Evolutionary conservation across 2,888 invertebrate genomes (phyloP).

Genomic region (Alviniconcha strummeri): DNA sequence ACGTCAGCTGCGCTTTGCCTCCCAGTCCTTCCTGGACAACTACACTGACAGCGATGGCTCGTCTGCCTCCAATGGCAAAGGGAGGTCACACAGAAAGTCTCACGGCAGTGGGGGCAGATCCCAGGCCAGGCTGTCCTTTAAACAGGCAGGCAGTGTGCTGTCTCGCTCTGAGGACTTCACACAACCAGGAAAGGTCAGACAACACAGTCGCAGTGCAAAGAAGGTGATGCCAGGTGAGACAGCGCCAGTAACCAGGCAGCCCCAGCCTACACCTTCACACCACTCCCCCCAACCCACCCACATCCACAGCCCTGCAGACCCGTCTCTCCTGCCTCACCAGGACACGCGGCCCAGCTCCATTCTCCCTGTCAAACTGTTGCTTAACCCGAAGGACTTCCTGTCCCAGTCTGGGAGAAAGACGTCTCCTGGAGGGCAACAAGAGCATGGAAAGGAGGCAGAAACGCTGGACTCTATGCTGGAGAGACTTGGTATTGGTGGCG

Average conservation of each 20-base stretch:
- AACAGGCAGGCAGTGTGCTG: background rate
- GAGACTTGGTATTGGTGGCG: conserved; percentile 2
- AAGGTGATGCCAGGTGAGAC: too few species aligned
- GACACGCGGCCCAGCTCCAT: background rate
- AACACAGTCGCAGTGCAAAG: too few species aligned
- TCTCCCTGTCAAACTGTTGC: conserved; percentile 1
- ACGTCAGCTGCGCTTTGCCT: conserved; percentile 14
- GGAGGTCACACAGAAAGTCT: too few species aligned
- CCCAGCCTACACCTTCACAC: too few species aligned
- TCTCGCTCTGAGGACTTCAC: conserved; percentile 17
- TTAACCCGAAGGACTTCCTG: conserved; percentile 21
- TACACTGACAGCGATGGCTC: conserved; percentile 1
- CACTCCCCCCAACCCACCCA: too few species aligned
- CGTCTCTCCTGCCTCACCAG: too few species aligned
- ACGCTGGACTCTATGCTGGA: conserved; percentile 24
- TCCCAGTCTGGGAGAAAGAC: background rate
- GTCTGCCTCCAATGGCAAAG: background rate
- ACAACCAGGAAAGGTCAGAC: too few species aligned
- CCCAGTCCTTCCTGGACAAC: conserved; percentile 9
- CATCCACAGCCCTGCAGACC: too few species aligned
- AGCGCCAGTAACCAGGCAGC: too few species aligned
- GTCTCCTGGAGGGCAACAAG: background rate
- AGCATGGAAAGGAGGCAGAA: background rate
- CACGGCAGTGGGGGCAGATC: too few species aligned
- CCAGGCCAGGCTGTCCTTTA: too few species aligned